Percentiles rank a stretch among this genome's conserved stretches.
Evolutionary conservation across 1,140 invertebrate species (phyloP).

Genomic region (Pseudomyrmex cubaensis): DNA sequence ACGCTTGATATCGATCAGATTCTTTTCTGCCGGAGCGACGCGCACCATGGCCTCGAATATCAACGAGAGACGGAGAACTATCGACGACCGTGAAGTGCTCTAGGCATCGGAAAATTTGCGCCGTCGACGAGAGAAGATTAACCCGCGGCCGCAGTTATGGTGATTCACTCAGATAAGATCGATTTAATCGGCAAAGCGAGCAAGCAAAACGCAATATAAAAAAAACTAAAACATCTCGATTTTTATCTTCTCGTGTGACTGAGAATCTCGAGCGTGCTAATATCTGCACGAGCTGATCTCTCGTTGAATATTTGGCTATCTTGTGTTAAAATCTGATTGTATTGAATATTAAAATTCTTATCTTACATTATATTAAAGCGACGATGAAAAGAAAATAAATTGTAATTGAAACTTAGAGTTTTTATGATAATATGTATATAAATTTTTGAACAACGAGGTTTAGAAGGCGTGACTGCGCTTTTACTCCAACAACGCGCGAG

Average conservation of each 20-base stretch:
- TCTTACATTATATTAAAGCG: not conserved
- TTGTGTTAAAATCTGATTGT: not conserved
- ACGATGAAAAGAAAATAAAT: not conserved
- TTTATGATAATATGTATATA: not conserved
- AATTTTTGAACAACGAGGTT: not conserved
- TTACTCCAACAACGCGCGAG: constrained; percentile 10
- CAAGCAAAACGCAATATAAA: not conserved
- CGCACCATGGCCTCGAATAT: constrained; percentile 59
- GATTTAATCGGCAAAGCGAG: constrained; percentile 22
- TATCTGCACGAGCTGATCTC: not conserved
- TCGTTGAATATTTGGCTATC: not conserved
- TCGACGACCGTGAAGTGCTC: constrained; percentile 23
- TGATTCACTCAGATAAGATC: constrained; percentile 36
- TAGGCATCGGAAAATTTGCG: constrained; percentile 43
- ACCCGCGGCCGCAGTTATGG: not conserved
- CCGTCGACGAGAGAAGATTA: constrained; percentile 28
- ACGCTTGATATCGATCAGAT: constrained; percentile 68
- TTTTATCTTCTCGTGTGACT: constrained; percentile 30
- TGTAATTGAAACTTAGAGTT: too few species aligned
- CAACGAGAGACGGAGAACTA: constrained; percentile 60
- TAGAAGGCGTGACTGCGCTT: not conserved
- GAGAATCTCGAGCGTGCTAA: constrained; percentile 1
- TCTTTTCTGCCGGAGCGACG: constrained; percentile 50
- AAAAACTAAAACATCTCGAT: constrained; percentile 33
- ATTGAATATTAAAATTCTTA: constrained; percentile 10